Base-by-base conservation (phyloP, 2,888 invertebrate genomes). In the Macrophya annulata region DNA sequence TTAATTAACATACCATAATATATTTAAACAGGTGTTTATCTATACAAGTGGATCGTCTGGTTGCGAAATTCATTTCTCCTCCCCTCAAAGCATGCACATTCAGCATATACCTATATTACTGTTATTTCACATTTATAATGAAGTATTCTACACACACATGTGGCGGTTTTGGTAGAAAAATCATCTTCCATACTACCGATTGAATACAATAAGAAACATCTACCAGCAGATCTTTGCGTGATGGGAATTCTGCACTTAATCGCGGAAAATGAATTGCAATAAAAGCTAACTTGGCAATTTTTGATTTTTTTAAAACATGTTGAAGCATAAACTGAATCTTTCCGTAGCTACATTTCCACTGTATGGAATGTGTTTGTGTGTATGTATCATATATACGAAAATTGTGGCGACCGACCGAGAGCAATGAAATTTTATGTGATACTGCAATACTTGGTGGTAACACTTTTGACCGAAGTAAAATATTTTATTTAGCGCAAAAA, bases 61-160 rank as follows among this genome's bases (percentile, higher is more conserved):
- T 62, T 21, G 10, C 9, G 21, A 40, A 62, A 12, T 15, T 77
- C 21, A 62, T 40, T 62, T 17, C n/a, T 59, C 12, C 15, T 12
- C 5, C 25, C 21, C 10, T 81, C 25, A 62, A 77, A 25, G 43
- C 81, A 81, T 81, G 81, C 81, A 62, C 43, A n/a, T 43, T 21
- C 3, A 43, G 62, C 31, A 62, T 79, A 59, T 21, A 31, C 15
- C n/a, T n/a, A n/a, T n/a, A 9, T 43, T 17, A 25, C 15, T 43
- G 59, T 81, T 40, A 40, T 81, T 59, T 43, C 12, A 81, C 25
- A 40, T 59, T 74, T 81, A 8, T 1, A 51, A 21, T 21, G n/a
- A 8, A 62, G 40, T 81, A 81, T 81, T 62, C 8, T 59, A 81
- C 21, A 59, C 59, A 6, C 15, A 77, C 37, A 31, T 51, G 51